phyloP scores from a whole-genome alignment of 2,888 invertebrate genomes.

The Parnassius mnemosyne region DNA sequence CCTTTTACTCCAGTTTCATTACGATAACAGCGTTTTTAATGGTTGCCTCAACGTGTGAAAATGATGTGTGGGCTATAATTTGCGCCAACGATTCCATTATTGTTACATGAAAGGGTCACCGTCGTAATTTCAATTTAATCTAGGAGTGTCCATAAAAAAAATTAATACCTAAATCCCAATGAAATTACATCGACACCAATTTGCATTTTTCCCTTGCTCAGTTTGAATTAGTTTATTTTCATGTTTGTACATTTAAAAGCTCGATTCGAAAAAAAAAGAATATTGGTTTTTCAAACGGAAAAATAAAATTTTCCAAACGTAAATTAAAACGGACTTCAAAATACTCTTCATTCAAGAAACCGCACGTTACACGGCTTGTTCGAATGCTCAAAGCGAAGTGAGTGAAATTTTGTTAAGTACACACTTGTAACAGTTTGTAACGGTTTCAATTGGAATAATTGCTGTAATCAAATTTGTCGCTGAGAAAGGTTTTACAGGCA shows the following conservation, averaged over 20 bases:
- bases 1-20: too few relatives aligned
- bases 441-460: slow-evolving; percentile 16
- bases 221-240: too few relatives aligned
- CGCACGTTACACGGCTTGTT: neutral
- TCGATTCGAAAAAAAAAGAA: too few relatives aligned
- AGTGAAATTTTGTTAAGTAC: slow-evolving; percentile 8
- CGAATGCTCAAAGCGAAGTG: slow-evolving; percentile 5
- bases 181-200: slow-evolving; percentile 17
- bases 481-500: slow-evolving; percentile 5
- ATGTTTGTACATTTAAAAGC: too few relatives aligned
- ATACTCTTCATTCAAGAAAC: neutral
- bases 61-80: slow-evolving; percentile 18
- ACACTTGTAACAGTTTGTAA: slow-evolving; percentile 11
- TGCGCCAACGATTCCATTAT: slow-evolving; percentile 18
- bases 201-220: slow-evolving; percentile 1
- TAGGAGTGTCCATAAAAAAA: slow-evolving; percentile 9
- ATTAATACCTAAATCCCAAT: slow-evolving; percentile 18
- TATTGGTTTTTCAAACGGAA: neutral
- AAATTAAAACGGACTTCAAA: neutral
- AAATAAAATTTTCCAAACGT: neutral
- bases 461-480: slow-evolving; percentile 18
- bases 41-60: slow-evolving; percentile 2
- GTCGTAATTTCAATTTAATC: slow-evolving; percentile 19
- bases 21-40: neutral
- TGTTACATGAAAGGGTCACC: slow-evolving; percentile 17